phyloP scores from a whole-genome alignment of 2,797 vertebrate genomes.

The Chrosomus eos region DNA sequence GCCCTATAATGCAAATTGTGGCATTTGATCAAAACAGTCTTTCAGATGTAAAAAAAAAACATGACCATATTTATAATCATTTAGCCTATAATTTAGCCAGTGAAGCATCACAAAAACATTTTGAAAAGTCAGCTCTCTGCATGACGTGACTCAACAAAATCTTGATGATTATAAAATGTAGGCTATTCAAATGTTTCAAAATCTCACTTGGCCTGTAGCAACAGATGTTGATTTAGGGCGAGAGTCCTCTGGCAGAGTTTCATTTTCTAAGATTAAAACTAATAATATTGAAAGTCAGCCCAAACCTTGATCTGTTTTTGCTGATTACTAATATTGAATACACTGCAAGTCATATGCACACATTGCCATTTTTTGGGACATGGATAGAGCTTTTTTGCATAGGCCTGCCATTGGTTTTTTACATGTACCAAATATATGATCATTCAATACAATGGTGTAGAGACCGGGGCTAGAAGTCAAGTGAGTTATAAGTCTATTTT shows the following conservation, averaged over 20 bases:
- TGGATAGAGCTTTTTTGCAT: not conserved
- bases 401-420: not conserved
- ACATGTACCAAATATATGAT: not conserved
- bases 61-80: not conserved
- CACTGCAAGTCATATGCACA: not conserved
- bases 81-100: not conserved
- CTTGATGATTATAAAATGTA: not conserved
- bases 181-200: not conserved
- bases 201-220: not conserved
- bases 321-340: not conserved
- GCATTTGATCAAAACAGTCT: not conserved
- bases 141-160: slow-evolving; percentile 22
- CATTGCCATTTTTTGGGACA: not conserved
- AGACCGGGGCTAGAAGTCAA: not conserved
- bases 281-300: not conserved
- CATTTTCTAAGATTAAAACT: slow-evolving; percentile 33
- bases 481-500: not conserved
- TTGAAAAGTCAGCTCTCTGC: not conserved
- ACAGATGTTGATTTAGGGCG: slow-evolving; percentile 24
- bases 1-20: not conserved
- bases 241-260: slow-evolving; percentile 23
- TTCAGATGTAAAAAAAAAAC: not conserved
- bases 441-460: not conserved
- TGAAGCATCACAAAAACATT: not conserved
- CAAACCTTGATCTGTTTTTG: slow-evolving; percentile 13